Conservation (phyloP, 2,113 vertebrate genomes). For the Cyprinus carpio region DNA sequence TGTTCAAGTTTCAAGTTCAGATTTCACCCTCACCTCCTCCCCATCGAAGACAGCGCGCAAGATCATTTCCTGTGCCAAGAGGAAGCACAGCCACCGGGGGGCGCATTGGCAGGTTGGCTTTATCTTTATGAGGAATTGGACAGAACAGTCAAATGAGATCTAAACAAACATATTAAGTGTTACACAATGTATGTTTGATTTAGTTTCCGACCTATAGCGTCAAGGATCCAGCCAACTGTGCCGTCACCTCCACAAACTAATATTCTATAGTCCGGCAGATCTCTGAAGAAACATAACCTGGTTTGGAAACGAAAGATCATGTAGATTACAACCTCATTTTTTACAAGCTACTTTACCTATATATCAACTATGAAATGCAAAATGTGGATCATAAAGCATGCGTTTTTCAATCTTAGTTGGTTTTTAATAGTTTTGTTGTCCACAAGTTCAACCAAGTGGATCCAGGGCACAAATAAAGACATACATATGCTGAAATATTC, state of each 20-base stretch:
- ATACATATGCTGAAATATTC: not conserved
- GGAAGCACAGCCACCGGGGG: constrained; percentile 91
- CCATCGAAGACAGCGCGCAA: constrained; percentile 90
- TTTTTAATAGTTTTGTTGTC: not conserved
- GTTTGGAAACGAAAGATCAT: not conserved
- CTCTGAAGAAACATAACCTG: constrained; percentile 86
- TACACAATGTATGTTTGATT: not conserved
- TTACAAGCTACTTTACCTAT: not conserved
- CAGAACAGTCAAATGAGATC: not conserved
- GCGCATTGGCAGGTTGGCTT: constrained; percentile 76
- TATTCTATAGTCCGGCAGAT: constrained; percentile 80
- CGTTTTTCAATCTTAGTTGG: not conserved
- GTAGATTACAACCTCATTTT: not conserved
- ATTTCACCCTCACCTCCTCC: constrained; percentile 82
- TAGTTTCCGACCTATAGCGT: constrained; percentile 80
- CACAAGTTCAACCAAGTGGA: not conserved
- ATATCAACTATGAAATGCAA: not conserved
- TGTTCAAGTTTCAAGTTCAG: not conserved
- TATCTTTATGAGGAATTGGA: constrained; percentile 74
- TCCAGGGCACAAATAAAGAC: not conserved
- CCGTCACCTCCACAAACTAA: constrained; percentile 91
- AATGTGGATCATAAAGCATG: not conserved
- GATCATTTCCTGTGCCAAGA: constrained; percentile 91
- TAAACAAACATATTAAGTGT: not conserved
- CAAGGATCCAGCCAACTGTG: constrained; percentile 92